Percentiles rank a stretch among this genome's conserved stretches.
These are phyloP conservation scores for Illadopsis cleaveri DNA, from an alignment of 2,113 vertebrate species.

Conservation along the genomic window DNA sequence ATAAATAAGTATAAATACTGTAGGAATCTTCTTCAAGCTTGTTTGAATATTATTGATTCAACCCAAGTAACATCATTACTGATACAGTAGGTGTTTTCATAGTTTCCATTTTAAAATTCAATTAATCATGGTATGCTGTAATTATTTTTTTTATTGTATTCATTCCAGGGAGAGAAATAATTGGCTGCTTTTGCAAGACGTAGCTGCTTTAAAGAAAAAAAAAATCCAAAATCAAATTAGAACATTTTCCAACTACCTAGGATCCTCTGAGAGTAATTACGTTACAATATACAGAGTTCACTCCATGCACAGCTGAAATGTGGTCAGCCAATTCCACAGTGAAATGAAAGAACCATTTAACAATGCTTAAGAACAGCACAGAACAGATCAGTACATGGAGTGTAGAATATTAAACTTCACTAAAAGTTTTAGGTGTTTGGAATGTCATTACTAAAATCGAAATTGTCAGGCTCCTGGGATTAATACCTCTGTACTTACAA, in stretches of 20 bases:
- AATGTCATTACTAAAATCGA: constrained; percentile 9
- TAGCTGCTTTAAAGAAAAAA: not conserved
- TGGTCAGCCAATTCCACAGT: not conserved
- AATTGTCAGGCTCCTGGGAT: constrained; percentile 28
- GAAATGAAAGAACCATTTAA: not conserved
- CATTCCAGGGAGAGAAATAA: not conserved
- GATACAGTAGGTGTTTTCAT: not conserved
- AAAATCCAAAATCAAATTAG: not conserved
- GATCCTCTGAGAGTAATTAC: not conserved
- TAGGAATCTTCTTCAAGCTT: not conserved
- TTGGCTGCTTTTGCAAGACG: not conserved
- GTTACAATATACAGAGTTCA: not conserved
- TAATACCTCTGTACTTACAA: constrained; percentile 6
- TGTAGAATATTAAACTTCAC: constrained; percentile 7
- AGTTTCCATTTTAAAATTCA: not conserved
- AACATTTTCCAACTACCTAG: not conserved
- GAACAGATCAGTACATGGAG: not conserved
- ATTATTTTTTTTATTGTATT: not conserved
- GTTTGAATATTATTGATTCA: not conserved
- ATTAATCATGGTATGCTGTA: not conserved
- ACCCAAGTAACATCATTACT: not conserved
- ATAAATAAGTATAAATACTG: not conserved
- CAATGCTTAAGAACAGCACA: not conserved
- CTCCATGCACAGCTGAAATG: not conserved
- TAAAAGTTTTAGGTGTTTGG: not conserved